Percentiles rank a stretch among this genome's conserved stretches.
Evolutionary conservation across 1,140 invertebrate species (phyloP).

Genomic region (Drosophila nigromelanica): DNA sequence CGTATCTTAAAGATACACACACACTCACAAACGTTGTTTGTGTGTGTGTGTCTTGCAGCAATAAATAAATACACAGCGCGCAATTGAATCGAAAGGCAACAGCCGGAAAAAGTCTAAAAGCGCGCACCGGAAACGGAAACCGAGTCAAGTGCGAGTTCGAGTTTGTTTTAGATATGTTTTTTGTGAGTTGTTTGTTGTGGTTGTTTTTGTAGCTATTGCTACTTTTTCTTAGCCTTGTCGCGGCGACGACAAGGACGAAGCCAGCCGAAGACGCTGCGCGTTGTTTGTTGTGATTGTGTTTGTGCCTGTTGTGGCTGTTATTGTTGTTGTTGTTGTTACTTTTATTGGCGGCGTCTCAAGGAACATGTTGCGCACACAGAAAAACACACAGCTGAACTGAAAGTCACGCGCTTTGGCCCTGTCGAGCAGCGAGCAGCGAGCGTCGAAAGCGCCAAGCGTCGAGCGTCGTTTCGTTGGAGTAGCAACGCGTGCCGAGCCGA

Average conservation of each 20-base stretch:
- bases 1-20: slow-evolving; percentile 65
- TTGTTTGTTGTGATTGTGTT: slow-evolving; percentile 40
- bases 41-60: slow-evolving; percentile 31
- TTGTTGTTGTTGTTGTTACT: slow-evolving; percentile 34
- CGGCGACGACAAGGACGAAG: slow-evolving; percentile 41
- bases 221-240: slow-evolving; percentile 68
- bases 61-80: slow-evolving; percentile 72
- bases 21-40: slow-evolving; percentile 31
- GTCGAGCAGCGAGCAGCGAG: slow-evolving; percentile 51
- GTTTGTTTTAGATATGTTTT: slow-evolving; percentile 18
- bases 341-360: slow-evolving; percentile 68
- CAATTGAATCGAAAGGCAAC: slow-evolving; percentile 42
- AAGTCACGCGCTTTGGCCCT: slow-evolving; percentile 52
- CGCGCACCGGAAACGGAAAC: slow-evolving; percentile 72
- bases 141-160: slow-evolving; percentile 62
- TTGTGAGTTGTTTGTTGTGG: slow-evolving; percentile 27
- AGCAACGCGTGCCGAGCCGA: slow-evolving; percentile 67
- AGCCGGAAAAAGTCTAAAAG: slow-evolving; percentile 61
- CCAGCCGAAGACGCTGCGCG: slow-evolving; percentile 64
- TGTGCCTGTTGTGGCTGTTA: slow-evolving; percentile 3
- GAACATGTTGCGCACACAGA: slow-evolving; percentile 79
- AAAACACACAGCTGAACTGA: slow-evolving; percentile 75
- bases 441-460: slow-evolving; percentile 30
- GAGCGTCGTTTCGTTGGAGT: slow-evolving; percentile 38
- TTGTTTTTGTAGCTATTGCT: slow-evolving; percentile 28